Base-by-base conservation (phyloP, 1,140 invertebrate species). In the Neoseiulus cucumeris region DNA sequence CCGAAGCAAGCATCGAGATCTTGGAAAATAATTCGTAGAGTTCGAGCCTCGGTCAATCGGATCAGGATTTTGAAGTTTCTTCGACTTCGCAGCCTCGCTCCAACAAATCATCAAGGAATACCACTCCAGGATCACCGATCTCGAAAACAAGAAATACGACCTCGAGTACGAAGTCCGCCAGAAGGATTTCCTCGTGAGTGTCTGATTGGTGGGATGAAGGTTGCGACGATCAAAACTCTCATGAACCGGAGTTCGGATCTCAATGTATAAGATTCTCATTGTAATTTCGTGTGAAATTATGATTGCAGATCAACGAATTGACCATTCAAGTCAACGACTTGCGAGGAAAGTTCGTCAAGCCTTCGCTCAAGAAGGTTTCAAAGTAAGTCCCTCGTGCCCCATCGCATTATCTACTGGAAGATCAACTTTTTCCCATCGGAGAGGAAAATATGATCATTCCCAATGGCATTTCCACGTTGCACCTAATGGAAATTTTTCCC, bases 271-370 rank as follows among this genome's bases (percentile, higher is more conserved):
- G n/a, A n/a, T n/a, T 44, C 42, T 44, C 42, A 44, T 44, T 44
- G 42, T 44, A 44, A 18, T 41, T 65, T 4, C 6, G 18, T 9
- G 18, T 22, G 5, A 33, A 18, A 1, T 5, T 0, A 7, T 29
- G n/a, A 17, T 66, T 64, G 25, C 33, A 65, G 55, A 65, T 98
- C 80, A 82, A 93, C 77, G 92, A 97, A 80, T 85, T 98, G 77
- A 97, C 95, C 82, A 90, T 93, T 80, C 91, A 96, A 83, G 94
- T 98, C 74, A 98, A 98, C 79, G 95, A 98, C 81, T 86, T 98
- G 75, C 87, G 94, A 82, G 95, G 95, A 77, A 98, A 98, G 87
- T 98, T 98, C 84, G 87, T 98, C 77, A 99, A 99, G 80, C 95
- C 95, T 74, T 89, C 94, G 69, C 80, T 99, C 75, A 97, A 97